phyloP scores from a whole-genome alignment of 2,888 invertebrate species.

The Charanyca ferruginea region DNA sequence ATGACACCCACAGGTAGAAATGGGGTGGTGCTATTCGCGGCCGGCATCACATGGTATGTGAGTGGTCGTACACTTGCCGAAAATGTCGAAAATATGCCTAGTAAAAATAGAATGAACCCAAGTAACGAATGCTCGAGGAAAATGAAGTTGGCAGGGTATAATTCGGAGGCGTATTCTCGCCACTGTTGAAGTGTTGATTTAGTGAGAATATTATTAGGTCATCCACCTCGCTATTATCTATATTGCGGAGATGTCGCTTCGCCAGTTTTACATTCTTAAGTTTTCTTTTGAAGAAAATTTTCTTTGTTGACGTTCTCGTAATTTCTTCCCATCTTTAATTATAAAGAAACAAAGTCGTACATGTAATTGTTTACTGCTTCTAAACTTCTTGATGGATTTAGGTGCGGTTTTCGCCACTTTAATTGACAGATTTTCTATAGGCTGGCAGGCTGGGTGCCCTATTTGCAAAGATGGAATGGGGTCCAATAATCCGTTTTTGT shows the following conservation, averaged over 20 bases:
- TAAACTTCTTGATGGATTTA: background rate
- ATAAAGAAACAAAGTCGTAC: background rate
- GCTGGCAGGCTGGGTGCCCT: too few relatives aligned
- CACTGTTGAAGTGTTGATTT: background rate
- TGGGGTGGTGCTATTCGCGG: too few relatives aligned
- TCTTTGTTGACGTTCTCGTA: too few relatives aligned
- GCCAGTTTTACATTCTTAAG: background rate
- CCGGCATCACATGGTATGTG: too few relatives aligned
- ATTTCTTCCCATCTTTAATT: background rate
- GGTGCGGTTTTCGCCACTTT: background rate
- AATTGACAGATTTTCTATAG: background rate
- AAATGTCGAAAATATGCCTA: background rate
- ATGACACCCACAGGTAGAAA: too few relatives aligned
- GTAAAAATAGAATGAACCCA: background rate
- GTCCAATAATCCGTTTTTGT: too few relatives aligned
- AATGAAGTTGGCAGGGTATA: conserved; percentile 40
- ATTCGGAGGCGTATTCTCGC: conserved; percentile 28
- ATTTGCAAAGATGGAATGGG: too few relatives aligned
- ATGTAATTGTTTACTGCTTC: background rate
- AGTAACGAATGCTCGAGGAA: background rate
- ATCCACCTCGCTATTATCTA: conserved; percentile 44
- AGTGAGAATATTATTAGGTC: conserved; percentile 48
- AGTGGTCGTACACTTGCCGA: background rate
- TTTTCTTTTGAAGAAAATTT: background rate
- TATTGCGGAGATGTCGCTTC: conserved; percentile 11